Evolutionary conservation across 92 coral and sea anemone species (phyloP), one percentile per base, ranked within the genome.

Genomic region (Parazoanthus swiftii): DNA sequence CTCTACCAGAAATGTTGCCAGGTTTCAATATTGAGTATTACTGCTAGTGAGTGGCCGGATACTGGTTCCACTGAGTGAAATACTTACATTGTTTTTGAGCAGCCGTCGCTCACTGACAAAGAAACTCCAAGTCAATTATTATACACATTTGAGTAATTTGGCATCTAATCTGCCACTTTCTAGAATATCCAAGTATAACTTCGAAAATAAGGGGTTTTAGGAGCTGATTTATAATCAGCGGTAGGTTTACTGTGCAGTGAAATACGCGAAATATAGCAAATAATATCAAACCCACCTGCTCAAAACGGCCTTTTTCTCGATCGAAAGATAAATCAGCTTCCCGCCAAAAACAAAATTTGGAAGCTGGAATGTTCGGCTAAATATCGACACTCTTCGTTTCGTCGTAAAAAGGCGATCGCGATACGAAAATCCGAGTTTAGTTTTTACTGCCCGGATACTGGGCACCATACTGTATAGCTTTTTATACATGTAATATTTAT

Each of bases 201-300:
- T 58, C 66, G 66, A 70, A 70, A 70, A 1, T 70, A 70, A 1
- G 6, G 75, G 75, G 75, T 70, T 70, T 70, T 70, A 70, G 75
- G 75, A 0, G 75, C 75, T 70, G 33, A 70, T 1, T 70, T 70
- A 70, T 70, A 70, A 70, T n/a, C 75, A 70, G 75, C 75, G 33
- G 75, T 70, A 70, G 25, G 75, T 70, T 70, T 70, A 70, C 75
- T 70, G 75, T 70, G 75, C 75, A 70, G 75, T 70, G 75, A 70
- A 70, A 70, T 70, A 70, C 3, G 75, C 75, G 75, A 70, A 70
- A 1, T 18, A 70, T 18, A 29, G 33, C 33, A 29, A 29, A 29
- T 29, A 29, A 29, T 29, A 29, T 29, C 33, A 29, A 29, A 29
- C 33, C 33, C 33, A 29, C 33, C 33, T 29, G 33, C 33, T 29